Evolutionary conservation across 2,797 vertebrate genomes (phyloP), one percentile per base, ranked within the genome.

Genomic region (Pangasius macronema): DNA sequence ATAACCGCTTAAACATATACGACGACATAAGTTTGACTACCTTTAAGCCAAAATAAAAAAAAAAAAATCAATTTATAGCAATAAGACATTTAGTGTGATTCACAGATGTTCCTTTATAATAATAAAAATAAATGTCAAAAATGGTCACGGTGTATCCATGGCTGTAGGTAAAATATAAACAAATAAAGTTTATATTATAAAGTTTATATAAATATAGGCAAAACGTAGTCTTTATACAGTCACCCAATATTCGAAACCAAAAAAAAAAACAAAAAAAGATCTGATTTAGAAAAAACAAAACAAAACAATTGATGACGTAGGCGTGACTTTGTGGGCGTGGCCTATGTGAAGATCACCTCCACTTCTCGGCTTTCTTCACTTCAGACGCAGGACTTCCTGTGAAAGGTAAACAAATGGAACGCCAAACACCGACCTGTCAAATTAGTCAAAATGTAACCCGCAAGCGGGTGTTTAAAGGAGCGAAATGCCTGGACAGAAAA

Each of bases 361-460:
- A 57, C 65, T 83, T 65, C 59, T 33, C 61, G 20, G n/a, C 36
- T 42, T 85, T 77, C 6, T 80, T 88, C 84, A 89, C 84, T 92
- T 88, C 49, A 82, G 36, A 30, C 83, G 83, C 89, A 87, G 88
- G 51, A 92, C 87, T 92, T 94, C 92, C 92, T 93, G 89, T 92
- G 46, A 91, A 91, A 93, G 86, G 90, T 95, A 95, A 96, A 96
- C 95, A 96, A 95, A 96, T 95, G 95, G 94, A 92, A 90, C 46
- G 76, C 0, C 83, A 90, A 80, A 87, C 76, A 82, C 13, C 89
- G 70, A 85, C 87, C 86, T 89, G 81, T 90, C 85, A 92, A 95
- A 94, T 93, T 76, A 91, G 90, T 92, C 91, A 91, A 88, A 89
- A 95, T 95, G 94, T 93, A 92, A 93, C 7, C 68, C 33, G 59